These are phyloP conservation scores for Camptogramma bilineatum DNA, from an alignment of 2,888 invertebrate species.

Conservation along the genomic window DNA sequence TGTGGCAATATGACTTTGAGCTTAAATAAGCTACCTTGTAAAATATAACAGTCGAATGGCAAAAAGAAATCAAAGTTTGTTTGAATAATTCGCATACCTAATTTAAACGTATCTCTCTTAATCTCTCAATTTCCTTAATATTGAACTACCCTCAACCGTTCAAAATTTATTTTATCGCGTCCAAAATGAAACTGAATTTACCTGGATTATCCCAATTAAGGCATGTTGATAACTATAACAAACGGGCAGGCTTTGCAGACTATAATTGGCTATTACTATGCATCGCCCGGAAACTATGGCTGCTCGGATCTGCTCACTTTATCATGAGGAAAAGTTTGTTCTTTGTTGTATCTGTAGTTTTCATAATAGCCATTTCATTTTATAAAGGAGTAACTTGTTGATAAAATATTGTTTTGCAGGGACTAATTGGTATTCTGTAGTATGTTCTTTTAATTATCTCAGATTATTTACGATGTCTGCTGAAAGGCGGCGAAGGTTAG, in stretches of 20 bases:
- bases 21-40: constrained; percentile 7
- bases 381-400: neutral
- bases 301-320: constrained; percentile 7
- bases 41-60: constrained; percentile 29
- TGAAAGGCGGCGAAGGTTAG: too few relatives aligned
- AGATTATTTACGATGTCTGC: too few relatives aligned
- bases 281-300: constrained; percentile 29
- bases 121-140: constrained; percentile 38
- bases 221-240: constrained; percentile 42
- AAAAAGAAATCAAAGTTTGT: constrained; percentile 35
- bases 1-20: too few relatives aligned
- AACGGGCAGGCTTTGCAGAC: constrained; percentile 31
- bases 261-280: constrained; percentile 47
- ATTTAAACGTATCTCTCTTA: constrained; percentile 36
- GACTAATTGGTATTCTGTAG: neutral
- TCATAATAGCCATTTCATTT: neutral
- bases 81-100: constrained; percentile 35
- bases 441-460: neutral
- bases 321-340: constrained; percentile 10
- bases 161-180: constrained; percentile 41
- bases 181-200: constrained; percentile 43
- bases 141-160: constrained; percentile 33
- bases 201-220: constrained; percentile 45
- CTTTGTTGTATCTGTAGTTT: neutral
- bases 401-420: neutral